phyloP scores from a whole-genome alignment of 2,888 invertebrate genomes.

The Callyntrura guangdongensis region DNA sequence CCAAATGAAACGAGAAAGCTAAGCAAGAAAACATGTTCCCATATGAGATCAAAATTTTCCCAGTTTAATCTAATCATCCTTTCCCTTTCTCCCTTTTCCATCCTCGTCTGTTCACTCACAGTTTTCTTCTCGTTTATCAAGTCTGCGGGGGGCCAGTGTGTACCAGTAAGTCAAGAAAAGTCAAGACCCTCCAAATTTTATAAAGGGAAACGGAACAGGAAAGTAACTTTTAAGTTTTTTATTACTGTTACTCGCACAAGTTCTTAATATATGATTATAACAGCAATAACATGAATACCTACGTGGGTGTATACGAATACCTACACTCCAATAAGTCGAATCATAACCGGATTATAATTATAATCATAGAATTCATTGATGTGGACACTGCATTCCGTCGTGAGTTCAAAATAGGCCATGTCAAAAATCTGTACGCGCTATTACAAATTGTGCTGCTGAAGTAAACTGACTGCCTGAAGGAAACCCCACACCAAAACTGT shows the following conservation, averaged over 20 bases:
- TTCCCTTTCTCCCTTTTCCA: slow-evolving; percentile 69
- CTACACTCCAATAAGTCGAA: no score
- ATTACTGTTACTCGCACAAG: neutral
- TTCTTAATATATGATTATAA: no score
- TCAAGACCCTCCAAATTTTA: slow-evolving; percentile 33
- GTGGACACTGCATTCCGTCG: slow-evolving; percentile 27
- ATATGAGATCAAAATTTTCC: slow-evolving; percentile 83
- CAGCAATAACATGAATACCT: no score
- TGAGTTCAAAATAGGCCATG: neutral
- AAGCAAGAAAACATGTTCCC: slow-evolving; percentile 71
- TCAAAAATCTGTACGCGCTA: neutral
- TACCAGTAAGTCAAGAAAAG: neutral
- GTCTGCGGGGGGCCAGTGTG: slow-evolving; percentile 3
- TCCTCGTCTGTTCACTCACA: neutral
- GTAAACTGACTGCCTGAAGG: neutral
- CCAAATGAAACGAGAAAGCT: slow-evolving; percentile 59
- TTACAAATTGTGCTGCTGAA: neutral
- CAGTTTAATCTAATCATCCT: slow-evolving; percentile 82
- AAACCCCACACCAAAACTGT: slow-evolving; percentile 1
- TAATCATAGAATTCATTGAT: neutral
- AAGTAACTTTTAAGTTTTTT: slow-evolving; percentile 48
- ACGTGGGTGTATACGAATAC: neutral
- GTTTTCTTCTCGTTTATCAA: slow-evolving; percentile 29
- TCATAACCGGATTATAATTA: no score
- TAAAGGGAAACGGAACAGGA: slow-evolving; percentile 1